Evolutionary conservation across 2,888 invertebrate genomes (phyloP).

Genomic region (Conchocele bisecta): DNA sequence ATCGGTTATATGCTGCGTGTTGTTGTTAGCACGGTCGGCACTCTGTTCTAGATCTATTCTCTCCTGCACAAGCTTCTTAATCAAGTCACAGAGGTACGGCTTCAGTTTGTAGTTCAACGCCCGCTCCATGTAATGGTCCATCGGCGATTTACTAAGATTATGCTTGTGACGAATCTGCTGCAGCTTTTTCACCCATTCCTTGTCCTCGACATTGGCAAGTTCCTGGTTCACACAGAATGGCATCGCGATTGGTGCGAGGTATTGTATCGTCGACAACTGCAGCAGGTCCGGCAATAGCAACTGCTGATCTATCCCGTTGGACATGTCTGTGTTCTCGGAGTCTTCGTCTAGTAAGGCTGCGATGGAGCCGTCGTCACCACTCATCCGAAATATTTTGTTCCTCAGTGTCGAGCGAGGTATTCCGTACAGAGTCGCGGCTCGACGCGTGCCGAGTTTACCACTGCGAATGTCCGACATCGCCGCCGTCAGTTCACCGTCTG

Average conservation of each 20-base stretch:
- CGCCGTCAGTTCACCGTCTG: slow-evolving; percentile 96
- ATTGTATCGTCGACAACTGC: slow-evolving; percentile 48
- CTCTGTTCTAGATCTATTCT: slow-evolving; percentile 79
- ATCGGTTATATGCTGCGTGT: slow-evolving; percentile 20
- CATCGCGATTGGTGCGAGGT: slow-evolving; percentile 45
- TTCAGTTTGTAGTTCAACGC: slow-evolving; percentile 71
- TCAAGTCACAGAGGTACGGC: slow-evolving; percentile 81
- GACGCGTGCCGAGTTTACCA: slow-evolving; percentile 94
- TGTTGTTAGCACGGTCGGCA: slow-evolving; percentile 29
- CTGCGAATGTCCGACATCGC: slow-evolving; percentile 97
- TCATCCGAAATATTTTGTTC: slow-evolving; percentile 90
- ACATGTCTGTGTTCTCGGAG: slow-evolving; percentile 33
- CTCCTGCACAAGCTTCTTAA: slow-evolving; percentile 81
- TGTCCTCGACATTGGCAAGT: slow-evolving; percentile 43
- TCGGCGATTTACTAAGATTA: slow-evolving; percentile 72
- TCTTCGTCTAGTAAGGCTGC: slow-evolving; percentile 18
- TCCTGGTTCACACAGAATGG: slow-evolving; percentile 52
- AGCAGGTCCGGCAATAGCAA: slow-evolving; percentile 46
- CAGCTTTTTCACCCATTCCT: slow-evolving; percentile 69
- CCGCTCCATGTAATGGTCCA: slow-evolving; percentile 66
- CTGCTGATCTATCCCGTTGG: slow-evolving; percentile 14
- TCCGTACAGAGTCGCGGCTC: slow-evolving; percentile 97
- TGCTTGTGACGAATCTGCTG: slow-evolving; percentile 78
- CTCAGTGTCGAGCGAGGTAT: slow-evolving; percentile 97
- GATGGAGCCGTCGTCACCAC: slow-evolving; percentile 60